Percentiles rank a stretch among this genome's conserved stretches.
These are phyloP conservation scores for Heterohyrax brucei DNA, from an alignment of 2,797 vertebrate species.

Conservation along the genomic window DNA sequence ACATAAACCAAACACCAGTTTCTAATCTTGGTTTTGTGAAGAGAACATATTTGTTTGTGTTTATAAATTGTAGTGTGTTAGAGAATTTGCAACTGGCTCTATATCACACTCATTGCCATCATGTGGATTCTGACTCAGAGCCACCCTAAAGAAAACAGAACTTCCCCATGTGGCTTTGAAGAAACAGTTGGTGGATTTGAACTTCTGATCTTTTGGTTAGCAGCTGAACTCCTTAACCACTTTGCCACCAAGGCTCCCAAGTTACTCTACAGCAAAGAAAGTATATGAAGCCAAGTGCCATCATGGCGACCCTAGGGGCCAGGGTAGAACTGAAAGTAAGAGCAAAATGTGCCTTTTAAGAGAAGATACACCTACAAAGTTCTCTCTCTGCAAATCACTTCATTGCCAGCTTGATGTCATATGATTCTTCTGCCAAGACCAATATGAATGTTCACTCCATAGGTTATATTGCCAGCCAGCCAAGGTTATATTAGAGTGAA, in stretches of 20 bases:
- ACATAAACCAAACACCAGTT: not conserved
- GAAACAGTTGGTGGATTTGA: no score
- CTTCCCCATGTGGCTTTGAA: no score
- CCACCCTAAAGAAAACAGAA: no score
- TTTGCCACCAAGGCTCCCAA: not conserved
- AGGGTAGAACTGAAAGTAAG: not conserved
- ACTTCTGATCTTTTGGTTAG: no score
- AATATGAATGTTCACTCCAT: not conserved
- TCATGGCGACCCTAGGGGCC: no score
- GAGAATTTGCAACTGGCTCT: not conserved
- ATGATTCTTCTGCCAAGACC: not conserved
- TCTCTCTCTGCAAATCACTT: not conserved
- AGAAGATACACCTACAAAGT: conserved; percentile 22
- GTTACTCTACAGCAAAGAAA: not conserved
- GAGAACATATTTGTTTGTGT: not conserved
- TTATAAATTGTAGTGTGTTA: not conserved
- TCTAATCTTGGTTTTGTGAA: not conserved
- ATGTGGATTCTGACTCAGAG: no score
- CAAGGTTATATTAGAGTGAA: not conserved
- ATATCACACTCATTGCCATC: no score
- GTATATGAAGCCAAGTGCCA: no score
- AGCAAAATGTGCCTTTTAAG: conserved; percentile 18
- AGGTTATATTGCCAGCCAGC: no score
- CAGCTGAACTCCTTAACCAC: no score
- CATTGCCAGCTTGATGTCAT: not conserved